Base-by-base conservation (phyloP, 1,140 invertebrate genomes). In the Bathynomus jamesi region DNA sequence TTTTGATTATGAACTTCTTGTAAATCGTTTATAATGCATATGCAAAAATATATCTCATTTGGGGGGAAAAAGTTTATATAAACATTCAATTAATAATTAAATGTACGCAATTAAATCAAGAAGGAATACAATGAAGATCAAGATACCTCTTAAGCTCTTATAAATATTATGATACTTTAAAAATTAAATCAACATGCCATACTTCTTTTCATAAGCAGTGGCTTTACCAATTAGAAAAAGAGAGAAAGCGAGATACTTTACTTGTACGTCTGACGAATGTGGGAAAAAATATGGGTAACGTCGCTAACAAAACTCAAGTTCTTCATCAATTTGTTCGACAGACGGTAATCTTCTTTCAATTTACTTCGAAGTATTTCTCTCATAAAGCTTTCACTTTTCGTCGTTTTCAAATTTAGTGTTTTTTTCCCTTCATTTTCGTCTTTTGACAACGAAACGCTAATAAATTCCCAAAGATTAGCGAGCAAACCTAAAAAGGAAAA, bases 181-280 rank as follows among this genome's bases (percentile, higher is more conserved):
- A n/a, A n/a, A n/a, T n/a, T n/a, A n/a, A n/a, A n/a, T n/a, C n/a
- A n/a, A n/a, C n/a, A n/a, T n/a, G n/a, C n/a, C n/a, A n/a, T n/a
- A n/a, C n/a, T n/a, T n/a, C n/a, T n/a, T n/a, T n/a, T n/a, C n/a
- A n/a, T n/a, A n/a, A n/a, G n/a, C n/a, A n/a, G n/a, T n/a, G n/a
- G n/a, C n/a, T n/a, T n/a, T n/a, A n/a, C n/a, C n/a, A n/a, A n/a
- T n/a, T n/a, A n/a, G n/a, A n/a, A 25, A 28, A 27, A 13, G n/a
- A 62, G 30, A 60, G 28, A 65, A 62, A n/a, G 11, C 24, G 5
- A 60, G 4, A 5, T 67, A 53, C 17, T 29, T 69, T 69, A 71
- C 64, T 63, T 71, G 71, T 78, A 78, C 8, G 70, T 78, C 40
- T 76, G 77, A n/a, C 70, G 67, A 28, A 78, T 78, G 66, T 78